phyloP scores from a whole-genome alignment of 2,888 invertebrate genomes.

The Acleris literana region DNA sequence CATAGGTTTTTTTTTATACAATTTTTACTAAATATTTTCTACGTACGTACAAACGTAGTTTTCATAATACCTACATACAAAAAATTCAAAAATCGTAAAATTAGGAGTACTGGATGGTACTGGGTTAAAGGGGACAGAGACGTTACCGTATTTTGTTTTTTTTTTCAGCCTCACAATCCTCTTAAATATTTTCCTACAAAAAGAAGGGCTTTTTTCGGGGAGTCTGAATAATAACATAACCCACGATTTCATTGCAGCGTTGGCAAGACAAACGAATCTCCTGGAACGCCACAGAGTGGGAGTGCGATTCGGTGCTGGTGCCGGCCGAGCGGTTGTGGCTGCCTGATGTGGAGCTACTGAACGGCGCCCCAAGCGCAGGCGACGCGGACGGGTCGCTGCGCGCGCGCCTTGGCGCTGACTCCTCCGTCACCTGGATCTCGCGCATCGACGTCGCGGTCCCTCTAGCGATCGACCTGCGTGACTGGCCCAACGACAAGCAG shows the following conservation, averaged over 20 bases:
- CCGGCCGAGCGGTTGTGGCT: slow-evolving; percentile 90
- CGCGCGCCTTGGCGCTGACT: slow-evolving; percentile 86
- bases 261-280: slow-evolving; percentile 90
- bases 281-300: slow-evolving; percentile 88
- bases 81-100: too few species aligned
- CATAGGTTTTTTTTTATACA: too few species aligned
- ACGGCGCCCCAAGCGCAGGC: slow-evolving; percentile 85
- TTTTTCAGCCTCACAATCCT: too few species aligned
- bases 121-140: too few species aligned
- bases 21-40: too few species aligned
- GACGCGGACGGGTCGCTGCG: slow-evolving; percentile 86
- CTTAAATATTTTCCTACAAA: too few species aligned
- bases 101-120: too few species aligned
- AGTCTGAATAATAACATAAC: not conserved
- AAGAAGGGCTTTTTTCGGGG: too few species aligned
- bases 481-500: slow-evolving; percentile 91
- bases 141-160: too few species aligned
- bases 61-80: too few species aligned
- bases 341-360: slow-evolving; percentile 89
- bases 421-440: slow-evolving; percentile 75
- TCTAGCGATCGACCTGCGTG: slow-evolving; percentile 70
- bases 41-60: too few species aligned
- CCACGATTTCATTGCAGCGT: slow-evolving; percentile 69
- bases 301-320: slow-evolving; percentile 83
- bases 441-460: slow-evolving; percentile 64